phyloP scores from a whole-genome alignment of 1,140 invertebrate genomes.

The Medauroidea extradentata region DNA sequence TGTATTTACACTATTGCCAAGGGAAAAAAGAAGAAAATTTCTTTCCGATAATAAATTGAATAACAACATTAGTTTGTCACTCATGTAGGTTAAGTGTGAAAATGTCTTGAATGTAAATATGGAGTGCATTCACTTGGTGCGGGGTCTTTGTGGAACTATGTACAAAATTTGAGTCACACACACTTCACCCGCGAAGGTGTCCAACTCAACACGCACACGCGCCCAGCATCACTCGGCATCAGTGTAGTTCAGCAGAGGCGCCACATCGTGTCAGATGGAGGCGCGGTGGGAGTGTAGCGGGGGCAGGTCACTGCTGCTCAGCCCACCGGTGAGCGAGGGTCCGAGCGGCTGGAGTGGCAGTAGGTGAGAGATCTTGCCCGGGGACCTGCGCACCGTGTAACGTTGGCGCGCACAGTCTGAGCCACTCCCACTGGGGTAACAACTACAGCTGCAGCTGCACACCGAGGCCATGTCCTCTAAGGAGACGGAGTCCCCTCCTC shows the following conservation, averaged over 20 bases:
- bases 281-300: slow-evolving; percentile 9
- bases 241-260: slow-evolving; percentile 2
- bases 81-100: background rate
- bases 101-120: too few relatives aligned
- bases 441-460: slow-evolving; percentile 77
- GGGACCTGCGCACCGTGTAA: slow-evolving; percentile 64
- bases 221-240: background rate
- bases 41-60: too few relatives aligned
- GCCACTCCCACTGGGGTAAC: slow-evolving; percentile 40
- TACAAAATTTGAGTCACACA: too few relatives aligned
- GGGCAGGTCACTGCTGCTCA: slow-evolving; percentile 6
- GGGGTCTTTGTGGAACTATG: too few relatives aligned
- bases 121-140: too few relatives aligned
- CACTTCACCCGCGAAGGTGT: too few relatives aligned
- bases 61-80: too few relatives aligned
- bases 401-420: slow-evolving; percentile 33
- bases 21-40: background rate
- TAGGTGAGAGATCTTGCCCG: slow-evolving; percentile 66
- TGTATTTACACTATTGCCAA: background rate
- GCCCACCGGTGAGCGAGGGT: background rate
- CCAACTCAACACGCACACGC: too few relatives aligned
- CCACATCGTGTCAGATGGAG: slow-evolving; percentile 10
- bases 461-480: slow-evolving; percentile 65
- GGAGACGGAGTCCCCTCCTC: slow-evolving; percentile 11
- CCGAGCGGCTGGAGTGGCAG: slow-evolving; percentile 49